A percentile compares a stretch with the other conserved stretches of the same genome.
Conservation (phyloP, 2,888 invertebrate species). For the Cantharis nigra region DNA sequence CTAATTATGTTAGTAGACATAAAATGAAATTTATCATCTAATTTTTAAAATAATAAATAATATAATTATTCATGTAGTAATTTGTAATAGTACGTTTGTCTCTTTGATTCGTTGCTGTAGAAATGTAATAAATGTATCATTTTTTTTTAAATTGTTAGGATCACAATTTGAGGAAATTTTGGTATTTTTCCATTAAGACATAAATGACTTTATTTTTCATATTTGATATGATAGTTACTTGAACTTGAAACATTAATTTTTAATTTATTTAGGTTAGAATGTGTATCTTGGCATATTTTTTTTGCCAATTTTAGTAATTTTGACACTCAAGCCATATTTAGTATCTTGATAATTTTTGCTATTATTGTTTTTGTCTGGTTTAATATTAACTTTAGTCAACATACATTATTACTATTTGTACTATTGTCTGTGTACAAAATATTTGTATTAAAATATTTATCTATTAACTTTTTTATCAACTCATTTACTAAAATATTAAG, state of each 20-base stretch:
- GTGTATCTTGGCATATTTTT: not conserved
- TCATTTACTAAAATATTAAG: not conserved
- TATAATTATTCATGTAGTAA: not conserved
- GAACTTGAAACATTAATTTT: not conserved
- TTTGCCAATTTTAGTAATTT: not conserved
- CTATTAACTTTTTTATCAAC: not conserved
- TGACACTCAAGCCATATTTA: not conserved
- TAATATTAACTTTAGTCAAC: not conserved
- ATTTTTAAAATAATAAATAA: not conserved
- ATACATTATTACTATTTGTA: not conserved
- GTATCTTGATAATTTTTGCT: not conserved
- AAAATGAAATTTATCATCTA: not conserved
- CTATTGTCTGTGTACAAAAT: not conserved
- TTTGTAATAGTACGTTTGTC: not conserved
- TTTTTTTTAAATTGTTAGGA: not conserved
- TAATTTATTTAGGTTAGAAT: not conserved
- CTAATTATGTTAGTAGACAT: slow-evolving; percentile 22
- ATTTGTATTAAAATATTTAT: not conserved
- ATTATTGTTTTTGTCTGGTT: not conserved
- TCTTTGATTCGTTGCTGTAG: not conserved
- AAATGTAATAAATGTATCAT: not conserved
- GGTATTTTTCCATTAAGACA: not conserved
- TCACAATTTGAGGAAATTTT: not conserved
- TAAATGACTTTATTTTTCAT: not conserved
- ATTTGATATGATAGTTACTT: not conserved